phyloP scores from a whole-genome alignment of 2,797 vertebrate species.

The Syngnathus acus region DNA sequence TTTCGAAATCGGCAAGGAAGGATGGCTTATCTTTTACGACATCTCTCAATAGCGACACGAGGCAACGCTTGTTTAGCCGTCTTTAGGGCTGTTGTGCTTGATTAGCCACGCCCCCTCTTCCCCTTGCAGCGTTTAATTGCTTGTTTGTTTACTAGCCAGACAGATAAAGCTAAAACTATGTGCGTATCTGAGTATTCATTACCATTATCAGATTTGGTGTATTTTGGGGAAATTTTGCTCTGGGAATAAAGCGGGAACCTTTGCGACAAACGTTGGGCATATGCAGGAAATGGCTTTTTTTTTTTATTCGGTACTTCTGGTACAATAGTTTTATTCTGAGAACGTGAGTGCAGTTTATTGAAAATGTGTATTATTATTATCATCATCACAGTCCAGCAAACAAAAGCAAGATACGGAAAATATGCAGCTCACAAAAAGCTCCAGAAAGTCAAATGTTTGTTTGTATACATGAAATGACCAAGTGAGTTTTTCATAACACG shows the following conservation, averaged over 20 bases:
- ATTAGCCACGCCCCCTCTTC: no score
- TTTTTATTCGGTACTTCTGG: no score
- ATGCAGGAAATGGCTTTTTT: not conserved
- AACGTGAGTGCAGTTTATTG: not conserved
- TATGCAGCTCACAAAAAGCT: not conserved
- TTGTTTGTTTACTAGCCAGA: not conserved
- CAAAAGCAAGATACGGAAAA: not conserved
- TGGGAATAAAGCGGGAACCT: not conserved
- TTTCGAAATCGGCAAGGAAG: constrained; percentile 21
- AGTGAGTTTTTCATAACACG: not conserved
- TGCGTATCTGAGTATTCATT: not conserved
- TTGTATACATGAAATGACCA: not conserved
- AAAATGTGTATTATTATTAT: not conserved
- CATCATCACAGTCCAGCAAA: not conserved
- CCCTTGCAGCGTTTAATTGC: not conserved
- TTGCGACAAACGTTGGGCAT: not conserved
- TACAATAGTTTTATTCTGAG: not conserved
- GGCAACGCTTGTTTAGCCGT: constrained; percentile 11
- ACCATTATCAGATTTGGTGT: not conserved
- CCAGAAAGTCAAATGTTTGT: no score
- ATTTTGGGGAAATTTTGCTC: not conserved
- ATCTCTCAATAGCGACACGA: constrained; percentile 17
- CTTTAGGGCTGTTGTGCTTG: constrained; percentile 6
- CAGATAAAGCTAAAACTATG: not conserved
- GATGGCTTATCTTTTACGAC: constrained; percentile 38